phyloP scores from a whole-genome alignment of 2,888 invertebrate genomes.

The Chaetogeoica ovagalla region DNA sequence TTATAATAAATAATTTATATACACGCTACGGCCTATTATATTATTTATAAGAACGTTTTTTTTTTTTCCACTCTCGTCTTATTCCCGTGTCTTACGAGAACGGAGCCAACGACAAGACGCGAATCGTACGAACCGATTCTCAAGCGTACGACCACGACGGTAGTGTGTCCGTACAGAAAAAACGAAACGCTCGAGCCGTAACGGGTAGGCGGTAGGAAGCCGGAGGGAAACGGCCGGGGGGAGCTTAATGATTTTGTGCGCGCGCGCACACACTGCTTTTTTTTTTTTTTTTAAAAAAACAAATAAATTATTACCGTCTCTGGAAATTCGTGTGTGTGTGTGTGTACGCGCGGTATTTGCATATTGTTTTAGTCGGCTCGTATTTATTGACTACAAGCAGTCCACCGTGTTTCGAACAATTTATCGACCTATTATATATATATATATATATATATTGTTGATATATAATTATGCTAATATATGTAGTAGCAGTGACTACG shows the following conservation, averaged over 20 bases:
- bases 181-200: neutral
- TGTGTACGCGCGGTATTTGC: neutral
- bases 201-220: neutral
- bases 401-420: conserved; percentile 25
- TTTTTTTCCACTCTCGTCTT: too few species aligned
- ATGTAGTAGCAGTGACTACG: neutral
- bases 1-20: too few species aligned
- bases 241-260: neutral
- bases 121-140: too few species aligned
- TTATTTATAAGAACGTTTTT: too few species aligned
- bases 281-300: neutral
- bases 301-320: conserved; percentile 31
- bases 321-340: neutral
- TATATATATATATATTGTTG: conserved; percentile 7
- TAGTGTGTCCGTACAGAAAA: neutral
- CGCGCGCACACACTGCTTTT: conserved; percentile 2
- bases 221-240: neutral
- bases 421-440: conserved; percentile 33
- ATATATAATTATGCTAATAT: conserved; percentile 35
- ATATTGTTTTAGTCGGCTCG: conserved; percentile 37
- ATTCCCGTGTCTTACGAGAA: too few species aligned
- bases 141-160: neutral
- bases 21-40: too few species aligned
- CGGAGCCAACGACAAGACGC: neutral
- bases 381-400: conserved; percentile 40